Percentiles rank a stretch among this genome's conserved stretches.
Conservation (phyloP, 1,140 invertebrate genomes). For the Leguminivora glycinivorella region DNA sequence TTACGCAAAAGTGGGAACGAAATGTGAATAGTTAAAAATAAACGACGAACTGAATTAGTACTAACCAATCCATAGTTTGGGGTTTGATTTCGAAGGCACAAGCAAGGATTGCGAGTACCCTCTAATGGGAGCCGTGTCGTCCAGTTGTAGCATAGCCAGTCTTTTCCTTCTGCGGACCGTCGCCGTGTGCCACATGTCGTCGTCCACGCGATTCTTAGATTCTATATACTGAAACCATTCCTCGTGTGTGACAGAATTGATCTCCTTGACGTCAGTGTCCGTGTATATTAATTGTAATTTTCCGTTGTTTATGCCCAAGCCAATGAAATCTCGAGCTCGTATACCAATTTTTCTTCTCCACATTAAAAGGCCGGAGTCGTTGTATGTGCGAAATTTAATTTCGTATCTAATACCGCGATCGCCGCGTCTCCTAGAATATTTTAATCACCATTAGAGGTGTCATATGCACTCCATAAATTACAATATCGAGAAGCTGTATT, state of each 20-base stretch:
- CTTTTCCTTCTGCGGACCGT: slow-evolving; percentile 83
- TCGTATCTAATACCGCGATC: slow-evolving; percentile 86
- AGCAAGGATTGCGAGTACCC: slow-evolving; percentile 82
- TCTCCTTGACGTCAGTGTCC: slow-evolving; percentile 68
- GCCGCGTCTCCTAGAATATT: slow-evolving; percentile 78
- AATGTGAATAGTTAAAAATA: background rate
- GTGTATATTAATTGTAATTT: slow-evolving; percentile 74
- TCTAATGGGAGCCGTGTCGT: slow-evolving; percentile 82
- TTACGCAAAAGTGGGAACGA: background rate
- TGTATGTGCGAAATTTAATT: slow-evolving; percentile 84
- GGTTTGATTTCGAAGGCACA: slow-evolving; percentile 86
- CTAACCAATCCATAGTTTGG: slow-evolving; percentile 87
- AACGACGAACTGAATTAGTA: slow-evolving; percentile 33
- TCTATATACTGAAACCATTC: slow-evolving; percentile 78
- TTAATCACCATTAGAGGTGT: background rate
- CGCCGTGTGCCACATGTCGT: slow-evolving; percentile 87
- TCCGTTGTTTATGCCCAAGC: slow-evolving; percentile 70
- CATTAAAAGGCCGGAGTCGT: slow-evolving; percentile 83
- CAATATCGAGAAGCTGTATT: background rate
- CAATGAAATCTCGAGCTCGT: slow-evolving; percentile 73
- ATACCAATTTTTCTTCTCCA: slow-evolving; percentile 80
- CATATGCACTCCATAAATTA: background rate
- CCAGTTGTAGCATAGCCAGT: slow-evolving; percentile 84
- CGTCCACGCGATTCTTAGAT: slow-evolving; percentile 81
- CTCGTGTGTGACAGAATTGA: slow-evolving; percentile 58